A percentile compares a stretch with the other conserved stretches of the same genome.
Evolutionary conservation across 2,888 invertebrate species (phyloP).

Genomic region (Esperia sulphurella): DNA sequence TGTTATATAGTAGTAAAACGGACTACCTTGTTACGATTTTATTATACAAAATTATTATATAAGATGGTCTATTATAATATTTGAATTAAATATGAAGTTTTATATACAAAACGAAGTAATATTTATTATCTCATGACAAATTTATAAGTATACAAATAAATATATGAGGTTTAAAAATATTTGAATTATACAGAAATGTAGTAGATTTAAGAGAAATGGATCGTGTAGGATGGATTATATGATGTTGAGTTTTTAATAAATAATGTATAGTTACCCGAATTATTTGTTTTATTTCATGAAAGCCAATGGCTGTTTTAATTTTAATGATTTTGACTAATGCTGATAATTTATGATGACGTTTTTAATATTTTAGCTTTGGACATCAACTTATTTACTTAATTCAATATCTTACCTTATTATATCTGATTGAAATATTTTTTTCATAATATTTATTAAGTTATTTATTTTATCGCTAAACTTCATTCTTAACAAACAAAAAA

Average conservation of each 20-base stretch:
- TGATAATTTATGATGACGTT: too few species aligned
- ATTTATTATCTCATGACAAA: background rate
- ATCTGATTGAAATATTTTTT: too few species aligned
- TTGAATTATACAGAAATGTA: slow-evolving; percentile 10
- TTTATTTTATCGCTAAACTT: too few species aligned
- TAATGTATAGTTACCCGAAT: slow-evolving; percentile 58
- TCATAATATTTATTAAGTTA: too few species aligned
- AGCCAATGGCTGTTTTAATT: too few species aligned
- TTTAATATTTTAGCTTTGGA: too few species aligned
- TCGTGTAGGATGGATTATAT: slow-evolving; percentile 38
- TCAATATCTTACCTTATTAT: too few species aligned
- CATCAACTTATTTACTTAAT: too few species aligned
- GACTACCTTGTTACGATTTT: background rate
- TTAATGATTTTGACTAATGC: too few species aligned
- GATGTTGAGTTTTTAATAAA: slow-evolving; percentile 68
- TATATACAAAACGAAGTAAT: background rate
- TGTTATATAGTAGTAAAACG: too few species aligned
- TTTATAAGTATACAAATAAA: background rate
- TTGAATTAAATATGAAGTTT: background rate
- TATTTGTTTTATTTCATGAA: slow-evolving; percentile 10
- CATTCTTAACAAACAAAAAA: too few species aligned
- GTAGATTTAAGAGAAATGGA: slow-evolving; percentile 7
- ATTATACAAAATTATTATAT: background rate
- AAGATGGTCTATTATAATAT: background rate
- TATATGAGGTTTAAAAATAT: background rate